Evolutionary conservation across 2,888 invertebrate genomes (phyloP).

Genomic region (Lissocephala sabroskyi): DNA sequence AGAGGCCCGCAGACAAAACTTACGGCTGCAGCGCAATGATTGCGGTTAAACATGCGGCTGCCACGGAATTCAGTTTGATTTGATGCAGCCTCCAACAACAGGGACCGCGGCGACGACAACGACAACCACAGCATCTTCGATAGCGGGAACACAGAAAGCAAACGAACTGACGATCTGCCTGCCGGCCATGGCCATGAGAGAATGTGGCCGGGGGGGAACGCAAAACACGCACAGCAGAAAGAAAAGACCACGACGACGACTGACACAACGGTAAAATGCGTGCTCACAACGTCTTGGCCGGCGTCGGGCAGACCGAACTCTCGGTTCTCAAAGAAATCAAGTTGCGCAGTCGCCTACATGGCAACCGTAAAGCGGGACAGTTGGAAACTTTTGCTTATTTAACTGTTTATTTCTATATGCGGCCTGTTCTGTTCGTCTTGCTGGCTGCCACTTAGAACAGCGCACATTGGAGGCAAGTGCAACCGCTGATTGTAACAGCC

Average conservation of each 20-base stretch:
- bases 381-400: constrained; percentile 55
- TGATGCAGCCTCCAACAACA: neutral
- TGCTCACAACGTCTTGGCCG: constrained; percentile 22
- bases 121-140: neutral
- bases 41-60: constrained; percentile 42
- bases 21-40: constrained; percentile 33
- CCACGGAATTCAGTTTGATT: constrained; percentile 4
- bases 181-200: constrained; percentile 17
- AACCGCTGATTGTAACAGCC: no score
- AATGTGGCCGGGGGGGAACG: constrained; percentile 1
- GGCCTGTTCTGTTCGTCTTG: neutral
- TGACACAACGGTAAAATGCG: constrained; percentile 53
- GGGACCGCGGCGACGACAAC: neutral
- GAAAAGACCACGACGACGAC: no score
- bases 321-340: constrained; percentile 29
- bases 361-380: constrained; percentile 16
- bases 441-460: no score
- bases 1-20: no score
- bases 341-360: constrained; percentile 10
- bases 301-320: no score
- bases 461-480: constrained; percentile 20
- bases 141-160: neutral
- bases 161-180: constrained; percentile 12
- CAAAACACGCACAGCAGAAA: constrained; percentile 41
- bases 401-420: constrained; percentile 41